Evolutionary conservation across 1,140 invertebrate species (phyloP).

Genomic region (Pseudomyrmex gracilis): DNA sequence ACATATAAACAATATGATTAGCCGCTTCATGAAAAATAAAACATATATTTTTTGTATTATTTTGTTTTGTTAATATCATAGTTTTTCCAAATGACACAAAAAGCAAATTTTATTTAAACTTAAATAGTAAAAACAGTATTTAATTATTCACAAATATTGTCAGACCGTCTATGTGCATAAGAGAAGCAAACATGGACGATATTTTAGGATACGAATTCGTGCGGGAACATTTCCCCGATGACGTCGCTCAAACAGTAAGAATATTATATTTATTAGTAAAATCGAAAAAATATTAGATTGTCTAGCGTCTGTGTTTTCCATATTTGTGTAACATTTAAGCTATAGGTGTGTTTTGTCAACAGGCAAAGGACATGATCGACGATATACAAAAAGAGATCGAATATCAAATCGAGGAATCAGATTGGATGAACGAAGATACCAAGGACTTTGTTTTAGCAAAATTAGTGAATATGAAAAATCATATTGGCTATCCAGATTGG

Average conservation of each 20-base stretch:
- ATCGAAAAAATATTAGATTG: constrained; percentile 9
- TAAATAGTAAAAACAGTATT: neutral
- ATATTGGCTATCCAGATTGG: constrained; percentile 65
- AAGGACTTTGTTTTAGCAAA: constrained; percentile 63
- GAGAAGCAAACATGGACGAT: neutral
- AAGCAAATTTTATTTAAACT: neutral
- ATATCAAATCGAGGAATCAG: constrained; percentile 55
- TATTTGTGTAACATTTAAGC: neutral
- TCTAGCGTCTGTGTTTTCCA: neutral
- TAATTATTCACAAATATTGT: neutral
- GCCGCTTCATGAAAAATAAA: neutral
- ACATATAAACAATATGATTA: neutral
- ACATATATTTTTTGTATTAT: neutral
- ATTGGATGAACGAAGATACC: constrained; percentile 63
- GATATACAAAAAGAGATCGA: constrained; percentile 69
- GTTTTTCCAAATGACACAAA: too few relatives aligned
- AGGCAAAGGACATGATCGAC: constrained; percentile 68
- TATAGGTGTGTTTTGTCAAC: neutral
- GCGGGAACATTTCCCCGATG: constrained; percentile 17
- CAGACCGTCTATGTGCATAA: neutral
- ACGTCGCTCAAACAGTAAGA: neutral
- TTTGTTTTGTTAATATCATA: neutral
- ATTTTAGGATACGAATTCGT: constrained; percentile 28
- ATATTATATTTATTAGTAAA: constrained; percentile 26
- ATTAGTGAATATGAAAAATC: constrained; percentile 62